Conservation (phyloP, 1,140 invertebrate genomes). For the Saccostrea echinata region DNA sequence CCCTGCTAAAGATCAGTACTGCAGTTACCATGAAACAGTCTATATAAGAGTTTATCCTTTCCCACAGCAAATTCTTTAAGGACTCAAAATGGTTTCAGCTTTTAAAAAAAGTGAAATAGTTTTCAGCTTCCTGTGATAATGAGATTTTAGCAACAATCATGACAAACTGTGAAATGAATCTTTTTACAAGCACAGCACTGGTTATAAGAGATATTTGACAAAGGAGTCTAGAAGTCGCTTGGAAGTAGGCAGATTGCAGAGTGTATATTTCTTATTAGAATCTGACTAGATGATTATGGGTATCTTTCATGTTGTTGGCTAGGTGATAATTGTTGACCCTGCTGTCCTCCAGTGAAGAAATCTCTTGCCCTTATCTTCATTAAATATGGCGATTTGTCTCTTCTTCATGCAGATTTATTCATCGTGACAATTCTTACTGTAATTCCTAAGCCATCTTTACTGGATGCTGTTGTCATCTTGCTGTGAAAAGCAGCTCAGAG, state of each 20-base stretch:
- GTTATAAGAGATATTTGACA: not conserved
- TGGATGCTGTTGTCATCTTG: not conserved
- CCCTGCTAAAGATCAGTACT: too few relatives aligned
- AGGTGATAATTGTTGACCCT: constrained; percentile 18
- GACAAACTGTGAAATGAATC: constrained; percentile 5
- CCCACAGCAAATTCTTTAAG: too few relatives aligned
- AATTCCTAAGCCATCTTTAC: constrained; percentile 29
- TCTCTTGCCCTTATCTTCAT: constrained; percentile 1
- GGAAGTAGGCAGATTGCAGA: not conserved
- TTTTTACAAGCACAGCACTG: not conserved
- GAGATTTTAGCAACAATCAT: not conserved
- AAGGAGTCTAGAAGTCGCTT: constrained; percentile 15
- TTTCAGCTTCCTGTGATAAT: not conserved
- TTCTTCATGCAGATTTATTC: constrained; percentile 58
- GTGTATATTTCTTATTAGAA: constrained; percentile 15
- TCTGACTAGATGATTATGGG: not conserved
- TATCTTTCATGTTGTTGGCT: not conserved
- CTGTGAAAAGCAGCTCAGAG: constrained; percentile 25
- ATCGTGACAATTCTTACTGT: constrained; percentile 38
- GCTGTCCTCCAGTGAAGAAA: not conserved
- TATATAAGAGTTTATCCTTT: too few relatives aligned
- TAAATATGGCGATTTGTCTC: constrained; percentile 23
- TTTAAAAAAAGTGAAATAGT: not conserved
- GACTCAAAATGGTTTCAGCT: too few relatives aligned
- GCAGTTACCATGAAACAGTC: too few relatives aligned